Evolutionary conservation across 2,888 invertebrate genomes (phyloP), one percentile per base, ranked within the genome.

Genomic region (Pristionchus mayeri): DNA sequence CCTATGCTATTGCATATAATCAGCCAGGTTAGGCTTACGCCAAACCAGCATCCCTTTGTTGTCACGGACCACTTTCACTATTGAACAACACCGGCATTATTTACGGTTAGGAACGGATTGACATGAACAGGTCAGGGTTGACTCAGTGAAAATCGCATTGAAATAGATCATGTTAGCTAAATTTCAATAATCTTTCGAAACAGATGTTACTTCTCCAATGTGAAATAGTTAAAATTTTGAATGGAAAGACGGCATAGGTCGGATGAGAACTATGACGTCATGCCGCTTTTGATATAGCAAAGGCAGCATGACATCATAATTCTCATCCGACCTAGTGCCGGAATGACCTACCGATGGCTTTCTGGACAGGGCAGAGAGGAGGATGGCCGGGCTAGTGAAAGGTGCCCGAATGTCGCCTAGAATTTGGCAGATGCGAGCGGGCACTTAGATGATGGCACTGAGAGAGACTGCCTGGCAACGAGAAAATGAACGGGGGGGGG

Each of bases 391-490:
- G n/a, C 4, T 18, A 52, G n/a, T 21, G n/a, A 52, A 21, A 44
- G 44, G 44, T 9, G 44, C 13, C 44, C 7, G 6, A 34, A 63
- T 63, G 63, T 44, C 44, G 13, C 44, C 13, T 6, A 6, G 63
- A 27, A 63, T 34, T n/a, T 34, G 34, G 34, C 63, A 13, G 63
- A 37, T 2, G 18, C 21, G 18, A 63, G 34, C 6, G 63, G 34
- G 27, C 63, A 63, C 63, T 63, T 63, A 63, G 63, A 63, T 24
- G 44, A 44, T 44, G 44, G 54, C 54, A n/a, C n/a, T n/a, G 54
- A 63, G 34, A 30, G 11, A 24, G 60, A 30, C 1, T 60, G 18
- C 63, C 63, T 63, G 63, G 63, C 30, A 63, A 60, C 60, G 60
- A 60, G 27, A 30, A 60, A 60, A 60, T n/a, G 60, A 60, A 30